Base-by-base conservation (phyloP, 2,888 invertebrate genomes). In the Pyrrhosoma nymphula region DNA sequence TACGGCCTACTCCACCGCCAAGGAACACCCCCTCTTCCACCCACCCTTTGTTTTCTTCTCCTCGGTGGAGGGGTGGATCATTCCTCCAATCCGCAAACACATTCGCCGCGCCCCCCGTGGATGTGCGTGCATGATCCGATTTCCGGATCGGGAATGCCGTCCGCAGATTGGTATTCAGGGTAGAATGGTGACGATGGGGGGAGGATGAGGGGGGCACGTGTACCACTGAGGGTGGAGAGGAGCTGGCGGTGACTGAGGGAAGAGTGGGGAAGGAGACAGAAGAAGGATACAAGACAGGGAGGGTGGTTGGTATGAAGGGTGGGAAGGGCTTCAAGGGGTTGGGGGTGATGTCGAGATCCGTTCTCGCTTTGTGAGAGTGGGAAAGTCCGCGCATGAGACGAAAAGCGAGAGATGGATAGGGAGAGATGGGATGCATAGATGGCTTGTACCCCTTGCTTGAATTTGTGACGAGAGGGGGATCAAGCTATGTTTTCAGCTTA, bases 81-180 rank as follows among this genome's bases (percentile, higher is more conserved):
- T n/a, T 39, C 30, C 90, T 90, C 35, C 30, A 3, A 91, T 26
- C 90, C 60, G 60, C 47, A 47, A 47, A 63, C 91, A 35, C 91
- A 0, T 10, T 23, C 91, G 63, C 63, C n/a, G n/a, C n/a, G n/a
- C n/a, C n/a, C n/a, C n/a, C 91, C 63, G 39, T 91, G 39, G 90
- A 69, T 39, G 63, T 91, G 91, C 91, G 63, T 63, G 35, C 91
- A 63, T 91, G 91, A 91, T 69, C 63, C 63, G 63, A 91, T 91
- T 91, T 91, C 26, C 63, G 91, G 60, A 30, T 30, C 91, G 20
- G 39, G 91, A 63, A 69, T 39, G 91, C 60, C 39, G 26, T 91
- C 91, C 63, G 47, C 63, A 91, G 39, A 91, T 91, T 91, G 63
- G 63, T 63, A 91, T 91, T 63, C 60, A 39, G 63, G 39, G 26